Percentiles rank a stretch among this genome's conserved stretches.
phyloP scores from a whole-genome alignment of 2,797 vertebrate genomes.

The Okamejei kenojei region DNA sequence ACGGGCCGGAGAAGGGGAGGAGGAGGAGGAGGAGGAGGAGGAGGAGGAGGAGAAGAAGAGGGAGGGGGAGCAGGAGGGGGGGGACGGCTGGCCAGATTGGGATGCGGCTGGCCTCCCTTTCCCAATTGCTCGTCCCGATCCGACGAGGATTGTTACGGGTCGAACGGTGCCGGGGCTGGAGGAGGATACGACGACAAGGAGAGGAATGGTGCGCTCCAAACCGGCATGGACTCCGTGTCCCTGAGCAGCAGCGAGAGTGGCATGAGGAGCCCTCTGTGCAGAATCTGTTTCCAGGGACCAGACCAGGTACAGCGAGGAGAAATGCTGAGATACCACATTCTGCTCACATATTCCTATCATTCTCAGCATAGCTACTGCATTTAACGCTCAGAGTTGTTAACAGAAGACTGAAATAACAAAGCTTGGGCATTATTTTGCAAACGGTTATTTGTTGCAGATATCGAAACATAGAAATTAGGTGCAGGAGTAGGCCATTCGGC shows the following conservation, averaged over 20 bases:
- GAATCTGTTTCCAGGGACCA: conserved; percentile 88
- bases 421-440: neutral
- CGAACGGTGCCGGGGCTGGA: conserved; percentile 70
- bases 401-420: neutral
- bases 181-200: conserved; percentile 61
- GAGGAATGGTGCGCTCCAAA: conserved; percentile 69
- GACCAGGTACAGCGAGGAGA: conserved; percentile 67
- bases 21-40: neutral
- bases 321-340: conserved; percentile 20
- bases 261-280: conserved; percentile 79
- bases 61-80: neutral
- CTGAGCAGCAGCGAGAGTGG: conserved; percentile 83
- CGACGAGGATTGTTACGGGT: conserved; percentile 85
- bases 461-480: too few relatives aligned
- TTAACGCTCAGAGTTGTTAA: conserved; percentile 15
- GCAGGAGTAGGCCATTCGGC: too few relatives aligned
- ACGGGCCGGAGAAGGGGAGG: conserved; percentile 58
- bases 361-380: neutral
- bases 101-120: conserved; percentile 83
- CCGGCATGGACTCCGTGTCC: conserved; percentile 75
- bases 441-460: neutral
- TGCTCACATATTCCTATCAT: neutral
- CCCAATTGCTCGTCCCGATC: conserved; percentile 75
- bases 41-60: neutral
- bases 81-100: conserved; percentile 13